Evolutionary conservation across 2,888 invertebrate genomes (phyloP).

Genomic region (Sepiola atlantica): DNA sequence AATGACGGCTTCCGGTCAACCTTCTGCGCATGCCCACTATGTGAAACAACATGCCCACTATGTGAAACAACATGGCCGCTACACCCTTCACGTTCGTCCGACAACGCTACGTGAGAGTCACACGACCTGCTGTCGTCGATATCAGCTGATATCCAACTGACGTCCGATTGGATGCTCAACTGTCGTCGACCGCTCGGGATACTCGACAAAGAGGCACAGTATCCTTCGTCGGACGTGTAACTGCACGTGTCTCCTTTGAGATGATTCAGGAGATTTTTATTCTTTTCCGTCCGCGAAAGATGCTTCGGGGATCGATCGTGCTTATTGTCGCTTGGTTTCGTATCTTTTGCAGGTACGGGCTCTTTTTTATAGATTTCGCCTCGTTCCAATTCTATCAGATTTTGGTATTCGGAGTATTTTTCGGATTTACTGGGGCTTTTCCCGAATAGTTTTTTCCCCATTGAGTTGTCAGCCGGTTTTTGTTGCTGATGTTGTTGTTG

Average conservation of each 20-base stretch:
- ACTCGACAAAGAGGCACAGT: constrained; percentile 36
- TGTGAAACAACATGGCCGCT: not conserved
- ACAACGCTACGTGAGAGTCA: not conserved
- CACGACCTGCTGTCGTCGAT: constrained; percentile 19
- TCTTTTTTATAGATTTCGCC: not conserved
- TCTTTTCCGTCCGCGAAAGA: not conserved
- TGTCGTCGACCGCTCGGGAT: constrained; percentile 23
- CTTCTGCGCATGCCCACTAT: not conserved
- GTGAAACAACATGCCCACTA: not conserved
- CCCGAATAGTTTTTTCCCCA: not conserved
- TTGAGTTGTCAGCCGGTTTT: not conserved
- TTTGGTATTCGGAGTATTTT: not conserved
- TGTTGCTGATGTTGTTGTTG: not conserved
- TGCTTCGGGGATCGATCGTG: not conserved
- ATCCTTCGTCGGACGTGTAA: constrained; percentile 40
- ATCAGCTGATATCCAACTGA: constrained; percentile 43
- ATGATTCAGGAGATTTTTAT: not conserved
- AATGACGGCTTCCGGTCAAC: not conserved
- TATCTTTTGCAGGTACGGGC: not conserved
- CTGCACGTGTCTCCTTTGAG: constrained; percentile 34
- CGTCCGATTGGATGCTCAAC: constrained; percentile 38
- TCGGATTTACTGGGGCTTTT: not conserved
- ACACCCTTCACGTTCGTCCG: not conserved
- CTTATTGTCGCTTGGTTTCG: not conserved
- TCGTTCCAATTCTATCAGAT: not conserved